Evolutionary conservation across 2,888 invertebrate species (phyloP).

Genomic region (Ryuthela nishihirai): DNA sequence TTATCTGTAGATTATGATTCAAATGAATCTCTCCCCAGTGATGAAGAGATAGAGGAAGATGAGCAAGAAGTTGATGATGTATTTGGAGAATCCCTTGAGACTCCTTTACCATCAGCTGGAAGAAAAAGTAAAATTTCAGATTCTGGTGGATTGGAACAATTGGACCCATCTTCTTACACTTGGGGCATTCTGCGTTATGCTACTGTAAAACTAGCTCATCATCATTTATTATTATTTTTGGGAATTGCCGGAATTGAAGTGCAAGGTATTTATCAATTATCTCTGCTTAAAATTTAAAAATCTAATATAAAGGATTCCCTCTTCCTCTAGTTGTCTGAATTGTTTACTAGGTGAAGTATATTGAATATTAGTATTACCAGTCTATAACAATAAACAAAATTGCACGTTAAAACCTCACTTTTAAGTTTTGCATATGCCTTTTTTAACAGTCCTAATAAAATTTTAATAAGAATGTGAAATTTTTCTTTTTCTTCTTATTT

Average conservation of each 20-base stretch:
- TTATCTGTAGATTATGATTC: slow-evolving; percentile 74
- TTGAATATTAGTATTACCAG: too few relatives aligned
- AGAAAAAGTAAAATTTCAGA: slow-evolving; percentile 52
- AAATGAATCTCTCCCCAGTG: slow-evolving; percentile 52
- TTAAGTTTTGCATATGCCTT: too few relatives aligned
- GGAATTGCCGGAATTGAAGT: slow-evolving; percentile 83
- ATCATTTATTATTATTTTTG: slow-evolving; percentile 81
- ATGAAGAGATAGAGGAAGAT: slow-evolving; percentile 63
- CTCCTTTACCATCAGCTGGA: not conserved
- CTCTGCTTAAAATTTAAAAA: too few relatives aligned
- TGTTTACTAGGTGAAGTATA: too few relatives aligned
- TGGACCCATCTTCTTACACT: slow-evolving; percentile 87
- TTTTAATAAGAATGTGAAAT: too few relatives aligned
- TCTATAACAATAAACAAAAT: too few relatives aligned
- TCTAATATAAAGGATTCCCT: too few relatives aligned
- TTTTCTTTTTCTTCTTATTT: too few relatives aligned
- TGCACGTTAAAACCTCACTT: too few relatives aligned
- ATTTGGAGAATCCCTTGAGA: slow-evolving; percentile 55
- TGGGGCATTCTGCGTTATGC: slow-evolving; percentile 93
- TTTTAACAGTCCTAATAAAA: too few relatives aligned
- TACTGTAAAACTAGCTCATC: slow-evolving; percentile 75
- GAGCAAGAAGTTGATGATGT: slow-evolving; percentile 63
- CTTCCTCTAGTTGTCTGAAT: too few relatives aligned
- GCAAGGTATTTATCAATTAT: slow-evolving; percentile 73
- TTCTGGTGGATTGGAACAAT: slow-evolving; percentile 51